These are phyloP conservation scores for Trichopoda pennipes DNA, from an alignment of 2,888 invertebrate species.

Conservation along the genomic window DNA sequence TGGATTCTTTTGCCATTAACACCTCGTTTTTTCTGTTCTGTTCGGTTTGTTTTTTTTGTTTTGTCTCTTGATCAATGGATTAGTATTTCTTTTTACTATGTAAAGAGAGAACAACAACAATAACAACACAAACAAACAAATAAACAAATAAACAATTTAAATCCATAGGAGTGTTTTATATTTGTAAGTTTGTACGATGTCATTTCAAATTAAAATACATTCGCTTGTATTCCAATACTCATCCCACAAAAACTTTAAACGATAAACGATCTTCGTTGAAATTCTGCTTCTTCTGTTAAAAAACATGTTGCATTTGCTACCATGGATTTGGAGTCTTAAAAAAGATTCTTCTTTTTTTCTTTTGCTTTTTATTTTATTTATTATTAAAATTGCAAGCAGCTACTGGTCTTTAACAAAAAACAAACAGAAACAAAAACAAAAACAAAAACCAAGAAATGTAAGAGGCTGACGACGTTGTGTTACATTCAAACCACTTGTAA, in stretches of 20 bases:
- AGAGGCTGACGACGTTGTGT: slow-evolving; percentile 50
- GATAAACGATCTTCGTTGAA: slow-evolving; percentile 63
- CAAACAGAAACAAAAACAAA: no score
- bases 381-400: slow-evolving; percentile 51
- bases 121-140: neutral
- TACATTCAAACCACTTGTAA: slow-evolving; percentile 65
- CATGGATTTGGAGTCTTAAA: slow-evolving; percentile 6
- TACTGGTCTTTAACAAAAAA: slow-evolving; percentile 61
- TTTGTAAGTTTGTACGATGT: slow-evolving; percentile 43
- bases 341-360: slow-evolving; percentile 13
- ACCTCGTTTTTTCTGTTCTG: slow-evolving; percentile 50
- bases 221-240: slow-evolving; percentile 60
- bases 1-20: slow-evolving; percentile 61
- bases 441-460: no score
- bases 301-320: slow-evolving; percentile 43
- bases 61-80: slow-evolving; percentile 68
- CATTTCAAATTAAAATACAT: slow-evolving; percentile 69
- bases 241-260: slow-evolving; percentile 65
- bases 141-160: neutral
- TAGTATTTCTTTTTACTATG: slow-evolving; percentile 51
- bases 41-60: neutral
- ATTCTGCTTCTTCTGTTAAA: slow-evolving; percentile 22
- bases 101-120: neutral
- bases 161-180: slow-evolving; percentile 60
- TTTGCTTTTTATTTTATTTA: no score